Base-by-base conservation (phyloP, 2,888 invertebrate genomes). In the Tillus elongatus region DNA sequence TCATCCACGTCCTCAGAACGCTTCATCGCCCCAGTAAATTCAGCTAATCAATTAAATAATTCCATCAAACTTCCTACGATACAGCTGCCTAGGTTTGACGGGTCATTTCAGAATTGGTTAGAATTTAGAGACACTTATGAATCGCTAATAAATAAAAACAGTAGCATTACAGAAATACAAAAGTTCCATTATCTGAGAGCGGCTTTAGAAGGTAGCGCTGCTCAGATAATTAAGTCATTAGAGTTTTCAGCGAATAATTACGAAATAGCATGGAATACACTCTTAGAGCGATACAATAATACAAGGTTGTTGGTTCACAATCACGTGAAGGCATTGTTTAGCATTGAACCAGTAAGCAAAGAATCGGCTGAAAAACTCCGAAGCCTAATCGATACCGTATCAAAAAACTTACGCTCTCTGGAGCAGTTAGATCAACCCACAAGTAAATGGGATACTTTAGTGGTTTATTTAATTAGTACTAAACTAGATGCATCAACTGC, bases 21-120 rank as follows among this genome's bases (percentile, higher is more conserved):
- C n/a, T n/a, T n/a, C n/a, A n/a, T n/a, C n/a, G n/a, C n/a, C n/a
- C n/a, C n/a, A n/a, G n/a, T n/a, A n/a, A n/a, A n/a, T n/a, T n/a
- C n/a, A n/a, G n/a, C n/a, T n/a, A n/a, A n/a, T n/a, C n/a, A n/a
- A n/a, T n/a, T n/a, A n/a, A n/a, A n/a, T n/a, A n/a, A n/a, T n/a
- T n/a, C n/a, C 8, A 13, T 34, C 11, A 37, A 37, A 30, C 24
- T 40, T n/a, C 40, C 37, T 3, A 11, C 13, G 8, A 40, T 40
- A 4, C 14, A 33, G 3, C n/a, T 40, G 12, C 33, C 40, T 1
- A n/a, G 2, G 1, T 37, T 40, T 29, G 2, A 3, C 9, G 40
- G 40, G 3, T 4, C 12, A 3, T 37, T 34, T 34, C 13, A 36
- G 2, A 26, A 12, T 3, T 37, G 37, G 37, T 10, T 40, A 2